A percentile compares a stretch with the other conserved stretches of the same genome.
Conservation (phyloP, 92 coral and sea anemone species). For the Anthopleura xanthogrammica region DNA sequence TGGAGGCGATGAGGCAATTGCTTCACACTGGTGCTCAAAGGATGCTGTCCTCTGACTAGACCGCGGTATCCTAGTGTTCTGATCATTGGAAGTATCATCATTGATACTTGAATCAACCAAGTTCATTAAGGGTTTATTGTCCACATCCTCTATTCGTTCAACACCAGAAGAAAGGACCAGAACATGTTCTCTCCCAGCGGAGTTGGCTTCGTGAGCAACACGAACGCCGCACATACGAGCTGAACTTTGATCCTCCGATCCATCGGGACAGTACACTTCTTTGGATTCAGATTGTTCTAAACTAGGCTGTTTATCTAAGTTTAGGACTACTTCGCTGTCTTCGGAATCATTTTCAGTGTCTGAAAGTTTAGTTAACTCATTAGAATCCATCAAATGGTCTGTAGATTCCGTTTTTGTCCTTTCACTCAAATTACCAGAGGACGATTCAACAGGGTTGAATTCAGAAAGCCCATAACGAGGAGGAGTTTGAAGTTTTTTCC, state of each 20-base stretch:
- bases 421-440: neutral
- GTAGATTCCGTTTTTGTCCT: neutral
- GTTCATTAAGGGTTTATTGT: neutral
- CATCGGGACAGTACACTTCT: neutral
- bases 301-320: neutral
- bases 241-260: neutral
- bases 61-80: neutral
- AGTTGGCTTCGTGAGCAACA: neutral
- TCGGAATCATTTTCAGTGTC: neutral
- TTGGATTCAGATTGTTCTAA: neutral
- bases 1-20: neutral
- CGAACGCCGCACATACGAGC: neutral
- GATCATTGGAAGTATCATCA: neutral
- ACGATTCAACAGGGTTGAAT: neutral
- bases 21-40: neutral
- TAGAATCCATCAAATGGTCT: neutral
- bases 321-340: slow-evolving; percentile 4
- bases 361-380: neutral
- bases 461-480: neutral
- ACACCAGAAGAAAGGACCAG: neutral
- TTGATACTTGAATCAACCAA: neutral
- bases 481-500: neutral
- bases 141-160: neutral
- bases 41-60: neutral
- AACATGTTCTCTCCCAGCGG: neutral